A percentile compares a stretch with the other conserved stretches of the same genome.
Evolutionary conservation across 2,113 vertebrate genomes (phyloP).

Genomic region (Mellivora capensis): DNA sequence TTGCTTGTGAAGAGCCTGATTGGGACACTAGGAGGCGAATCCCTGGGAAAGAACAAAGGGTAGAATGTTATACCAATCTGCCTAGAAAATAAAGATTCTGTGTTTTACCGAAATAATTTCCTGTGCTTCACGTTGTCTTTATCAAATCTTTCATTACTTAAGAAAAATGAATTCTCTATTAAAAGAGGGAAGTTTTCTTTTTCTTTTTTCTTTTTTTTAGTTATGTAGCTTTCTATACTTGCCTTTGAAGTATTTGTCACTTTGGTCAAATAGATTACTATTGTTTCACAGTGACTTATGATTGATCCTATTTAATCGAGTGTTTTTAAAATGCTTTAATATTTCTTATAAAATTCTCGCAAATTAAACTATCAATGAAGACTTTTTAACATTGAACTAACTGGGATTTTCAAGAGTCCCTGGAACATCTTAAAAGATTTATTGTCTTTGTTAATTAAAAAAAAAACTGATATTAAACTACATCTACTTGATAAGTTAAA

Average conservation of each 20-base stretch:
- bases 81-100: background rate
- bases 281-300: background rate
- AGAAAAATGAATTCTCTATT: background rate
- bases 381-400: background rate
- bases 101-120: background rate
- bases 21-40: background rate
- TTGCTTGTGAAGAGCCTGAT: background rate
- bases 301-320: background rate
- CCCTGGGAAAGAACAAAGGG: background rate
- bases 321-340: background rate
- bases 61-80: background rate
- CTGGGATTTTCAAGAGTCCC: background rate
- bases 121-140: background rate
- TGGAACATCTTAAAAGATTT: background rate
- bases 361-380: background rate
- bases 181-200: background rate
- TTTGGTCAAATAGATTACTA: background rate
- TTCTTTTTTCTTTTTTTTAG: no score
- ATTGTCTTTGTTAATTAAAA: background rate
- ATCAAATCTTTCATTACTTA: background rate
- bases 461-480: background rate
- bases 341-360: background rate
- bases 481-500: background rate
- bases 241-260: background rate
- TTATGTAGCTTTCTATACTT: background rate